Conservation (phyloP, 2,113 vertebrate species). For the Ammospiza caudacuta region DNA sequence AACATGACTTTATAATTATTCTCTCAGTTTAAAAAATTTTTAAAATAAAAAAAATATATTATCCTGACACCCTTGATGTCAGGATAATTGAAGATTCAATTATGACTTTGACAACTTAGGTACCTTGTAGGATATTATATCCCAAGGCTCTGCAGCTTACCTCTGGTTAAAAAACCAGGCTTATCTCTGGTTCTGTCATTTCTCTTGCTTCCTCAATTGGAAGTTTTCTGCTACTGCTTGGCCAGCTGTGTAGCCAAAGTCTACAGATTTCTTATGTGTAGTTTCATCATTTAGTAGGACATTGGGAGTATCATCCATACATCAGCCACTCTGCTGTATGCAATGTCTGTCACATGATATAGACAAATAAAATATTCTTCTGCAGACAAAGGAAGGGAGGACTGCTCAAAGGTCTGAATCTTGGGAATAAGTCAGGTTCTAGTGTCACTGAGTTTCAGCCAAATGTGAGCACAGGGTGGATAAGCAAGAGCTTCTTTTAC, state of each 20-base stretch:
- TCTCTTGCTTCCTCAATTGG: background rate
- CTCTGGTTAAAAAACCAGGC: background rate
- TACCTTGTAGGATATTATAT: background rate
- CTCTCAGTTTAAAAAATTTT: background rate
- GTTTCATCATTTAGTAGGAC: background rate
- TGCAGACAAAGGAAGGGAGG: background rate
- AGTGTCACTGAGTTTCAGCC: background rate
- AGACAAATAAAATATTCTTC: background rate
- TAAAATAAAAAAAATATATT: background rate
- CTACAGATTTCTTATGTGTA: rapidly evolving
- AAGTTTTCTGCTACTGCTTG: background rate
- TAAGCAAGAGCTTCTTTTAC: background rate
- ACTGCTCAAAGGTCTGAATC: background rate
- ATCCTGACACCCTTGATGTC: background rate
- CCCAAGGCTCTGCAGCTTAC: background rate
- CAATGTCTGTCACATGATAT: background rate
- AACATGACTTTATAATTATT: background rate
- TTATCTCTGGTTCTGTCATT: background rate
- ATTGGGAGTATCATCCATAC: background rate
- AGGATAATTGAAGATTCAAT: background rate
- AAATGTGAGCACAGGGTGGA: background rate
- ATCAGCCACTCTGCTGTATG: background rate
- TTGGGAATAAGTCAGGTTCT: background rate
- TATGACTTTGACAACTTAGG: background rate
- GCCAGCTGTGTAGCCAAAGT: background rate